Percentiles rank a stretch among this genome's conserved stretches.
Evolutionary conservation across 2,797 vertebrate genomes (phyloP).

Genomic region (Spizella passerina): DNA sequence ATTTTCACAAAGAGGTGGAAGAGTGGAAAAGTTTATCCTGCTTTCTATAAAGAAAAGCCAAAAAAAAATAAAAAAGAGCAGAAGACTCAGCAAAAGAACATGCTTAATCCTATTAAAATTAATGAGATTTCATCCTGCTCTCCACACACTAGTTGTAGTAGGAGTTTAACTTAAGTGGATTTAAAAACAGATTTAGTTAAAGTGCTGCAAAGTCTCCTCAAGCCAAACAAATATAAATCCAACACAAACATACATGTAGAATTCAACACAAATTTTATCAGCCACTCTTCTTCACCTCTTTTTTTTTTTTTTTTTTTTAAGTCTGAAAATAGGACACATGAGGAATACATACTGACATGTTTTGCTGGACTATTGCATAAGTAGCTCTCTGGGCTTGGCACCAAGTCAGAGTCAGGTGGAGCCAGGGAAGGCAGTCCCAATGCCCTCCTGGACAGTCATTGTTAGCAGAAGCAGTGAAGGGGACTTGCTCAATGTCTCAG

Average conservation of each 20-base stretch:
- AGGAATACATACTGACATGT: background rate
- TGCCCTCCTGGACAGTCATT: accelerated
- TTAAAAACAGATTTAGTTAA: constrained; percentile 30
- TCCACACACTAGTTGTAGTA: background rate
- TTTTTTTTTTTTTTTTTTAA: background rate
- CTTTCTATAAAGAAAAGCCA: background rate
- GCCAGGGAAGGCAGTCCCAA: background rate
- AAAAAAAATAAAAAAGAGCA: background rate
- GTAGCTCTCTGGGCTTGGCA: background rate
- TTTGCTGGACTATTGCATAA: background rate
- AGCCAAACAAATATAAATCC: background rate
- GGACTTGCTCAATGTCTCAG: background rate
- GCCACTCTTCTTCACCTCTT: accelerated
- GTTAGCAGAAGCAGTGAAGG: background rate
- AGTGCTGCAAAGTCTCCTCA: background rate
- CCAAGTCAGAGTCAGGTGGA: background rate
- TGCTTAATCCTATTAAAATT: constrained; percentile 29
- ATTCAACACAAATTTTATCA: background rate
- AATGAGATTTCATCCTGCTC: constrained; percentile 28
- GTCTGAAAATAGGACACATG: background rate
- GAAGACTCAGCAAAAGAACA: background rate
- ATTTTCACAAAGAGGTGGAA: background rate
- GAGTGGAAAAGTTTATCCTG: background rate
- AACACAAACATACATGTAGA: background rate
- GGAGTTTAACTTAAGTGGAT: constrained; percentile 18